phyloP scores from a whole-genome alignment of 2,888 invertebrate species.

The Bugulina stolonifera region DNA sequence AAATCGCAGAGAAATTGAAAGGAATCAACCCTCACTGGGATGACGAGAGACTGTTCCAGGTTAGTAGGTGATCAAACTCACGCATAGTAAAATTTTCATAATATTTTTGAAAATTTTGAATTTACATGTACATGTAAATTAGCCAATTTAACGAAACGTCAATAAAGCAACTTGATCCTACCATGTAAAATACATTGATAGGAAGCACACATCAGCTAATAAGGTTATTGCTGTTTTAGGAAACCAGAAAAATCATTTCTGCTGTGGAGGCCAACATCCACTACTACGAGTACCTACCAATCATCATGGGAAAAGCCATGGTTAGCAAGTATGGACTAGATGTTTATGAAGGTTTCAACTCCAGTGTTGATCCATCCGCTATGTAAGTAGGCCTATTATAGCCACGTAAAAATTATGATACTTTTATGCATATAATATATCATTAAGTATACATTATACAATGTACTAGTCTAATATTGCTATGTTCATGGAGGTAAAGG shows the following conservation, averaged over 20 bases:
- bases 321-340: not conserved
- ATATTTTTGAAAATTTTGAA: not conserved
- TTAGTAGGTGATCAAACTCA: not conserved
- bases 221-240: not conserved
- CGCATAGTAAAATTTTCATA: not conserved
- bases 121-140: not conserved
- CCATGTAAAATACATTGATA: not conserved
- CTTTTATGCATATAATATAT: no score
- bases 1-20: not conserved
- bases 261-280: conserved; percentile 9
- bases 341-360: not conserved
- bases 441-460: no score
- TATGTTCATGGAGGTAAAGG: no score
- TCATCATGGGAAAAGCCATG: not conserved
- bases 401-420: no score
- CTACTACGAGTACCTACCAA: conserved; percentile 11
- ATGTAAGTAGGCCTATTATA: no score
- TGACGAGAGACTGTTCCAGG: conserved; percentile 9
- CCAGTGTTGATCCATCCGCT: not conserved
- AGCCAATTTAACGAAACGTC: not conserved
- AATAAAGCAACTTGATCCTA: not conserved
- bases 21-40: not conserved
- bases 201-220: not conserved
- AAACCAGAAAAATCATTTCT: conserved; percentile 20
- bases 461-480: no score